Evolutionary conservation across 2,113 vertebrate genomes (phyloP).

Genomic region (Donacobius atricapilla): DNA sequence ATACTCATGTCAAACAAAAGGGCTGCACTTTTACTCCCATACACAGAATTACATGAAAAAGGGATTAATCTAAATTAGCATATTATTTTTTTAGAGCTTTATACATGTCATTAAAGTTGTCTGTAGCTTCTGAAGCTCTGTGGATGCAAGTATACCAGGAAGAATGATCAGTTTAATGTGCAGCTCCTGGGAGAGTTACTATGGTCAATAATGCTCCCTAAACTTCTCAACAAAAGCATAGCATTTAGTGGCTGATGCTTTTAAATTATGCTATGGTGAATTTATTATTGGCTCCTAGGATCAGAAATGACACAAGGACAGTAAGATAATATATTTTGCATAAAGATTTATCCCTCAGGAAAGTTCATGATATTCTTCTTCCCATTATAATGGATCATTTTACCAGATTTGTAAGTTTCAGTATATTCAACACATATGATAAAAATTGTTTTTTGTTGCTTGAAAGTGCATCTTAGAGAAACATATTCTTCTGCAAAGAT

Average conservation of each 20-base stretch:
- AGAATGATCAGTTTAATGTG: not conserved
- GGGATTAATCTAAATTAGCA: fast-evolving
- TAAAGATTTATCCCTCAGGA: not conserved
- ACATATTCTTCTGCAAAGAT: not conserved
- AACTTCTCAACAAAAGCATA: not conserved
- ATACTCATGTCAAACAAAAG: not conserved
- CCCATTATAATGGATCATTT: not conserved
- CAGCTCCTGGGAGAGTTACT: not conserved
- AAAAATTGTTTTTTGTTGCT: not conserved
- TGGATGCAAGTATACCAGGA: not conserved
- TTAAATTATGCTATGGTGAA: not conserved
- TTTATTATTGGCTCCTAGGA: not conserved
- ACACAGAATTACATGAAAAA: not conserved
- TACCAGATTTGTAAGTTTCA: not conserved
- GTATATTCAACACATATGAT: not conserved
- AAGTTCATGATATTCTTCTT: not conserved
- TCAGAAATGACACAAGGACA: not conserved
- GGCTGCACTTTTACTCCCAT: not conserved
- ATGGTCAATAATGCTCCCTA: not conserved
- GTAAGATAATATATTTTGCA: not conserved
- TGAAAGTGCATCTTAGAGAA: not conserved
- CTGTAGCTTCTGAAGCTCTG: not conserved
- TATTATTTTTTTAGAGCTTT: not conserved
- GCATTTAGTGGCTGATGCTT: not conserved
- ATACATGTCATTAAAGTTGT: not conserved